phyloP scores from a whole-genome alignment of 2,888 invertebrate species.

The Spisula solida region DNA sequence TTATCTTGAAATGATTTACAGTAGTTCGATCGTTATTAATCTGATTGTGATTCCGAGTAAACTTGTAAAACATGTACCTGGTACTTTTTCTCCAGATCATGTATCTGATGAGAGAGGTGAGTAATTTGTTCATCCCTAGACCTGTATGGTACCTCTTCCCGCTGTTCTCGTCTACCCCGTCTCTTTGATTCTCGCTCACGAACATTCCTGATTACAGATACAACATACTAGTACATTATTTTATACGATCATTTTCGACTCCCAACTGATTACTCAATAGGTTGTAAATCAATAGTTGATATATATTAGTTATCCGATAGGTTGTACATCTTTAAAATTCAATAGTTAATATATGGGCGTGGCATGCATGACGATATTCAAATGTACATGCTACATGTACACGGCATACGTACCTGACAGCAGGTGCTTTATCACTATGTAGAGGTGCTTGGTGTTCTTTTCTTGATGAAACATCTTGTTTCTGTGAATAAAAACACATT shows the following conservation, averaged over 20 bases:
- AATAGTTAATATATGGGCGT: too few species aligned
- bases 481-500: slow-evolving; percentile 6
- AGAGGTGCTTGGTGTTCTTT: slow-evolving; percentile 4
- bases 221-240: background rate
- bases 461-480: slow-evolving; percentile 34
- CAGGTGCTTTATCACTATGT: background rate
- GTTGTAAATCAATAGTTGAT: too few species aligned
- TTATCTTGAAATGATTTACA: too few species aligned
- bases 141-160: slow-evolving; percentile 28
- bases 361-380: too few species aligned
- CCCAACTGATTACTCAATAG: too few species aligned
- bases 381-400: background rate
- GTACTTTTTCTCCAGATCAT: slow-evolving; percentile 59
- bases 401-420: slow-evolving; percentile 43
- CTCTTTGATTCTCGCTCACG: background rate
- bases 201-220: background rate
- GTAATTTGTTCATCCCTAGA: slow-evolving; percentile 60
- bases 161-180: background rate
- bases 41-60: too few species aligned
- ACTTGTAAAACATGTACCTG: slow-evolving; percentile 38
- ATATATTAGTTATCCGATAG: too few species aligned
- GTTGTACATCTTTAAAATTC: too few species aligned
- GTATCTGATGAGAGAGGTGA: slow-evolving; percentile 57
- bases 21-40: too few species aligned
- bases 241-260: too few species aligned